Conservation (phyloP, 2,113 vertebrate species). For the Felis chaus region DNA sequence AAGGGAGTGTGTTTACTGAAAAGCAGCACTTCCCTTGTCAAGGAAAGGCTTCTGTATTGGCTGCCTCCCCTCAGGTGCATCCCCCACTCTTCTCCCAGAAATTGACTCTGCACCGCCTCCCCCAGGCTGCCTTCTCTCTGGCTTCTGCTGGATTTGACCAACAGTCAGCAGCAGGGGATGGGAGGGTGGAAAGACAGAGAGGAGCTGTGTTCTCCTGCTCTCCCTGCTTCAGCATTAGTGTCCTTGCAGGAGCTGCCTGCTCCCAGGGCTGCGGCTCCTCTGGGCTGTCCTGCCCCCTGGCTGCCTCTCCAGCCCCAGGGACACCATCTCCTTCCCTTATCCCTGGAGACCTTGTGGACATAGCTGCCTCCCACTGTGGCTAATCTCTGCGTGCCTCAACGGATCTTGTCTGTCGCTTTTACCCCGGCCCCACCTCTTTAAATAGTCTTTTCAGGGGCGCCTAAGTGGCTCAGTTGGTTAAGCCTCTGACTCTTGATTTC, state of each 20-base stretch:
- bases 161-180: background rate
- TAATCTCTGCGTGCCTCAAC: background rate
- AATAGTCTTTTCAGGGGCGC: background rate
- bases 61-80: accelerated
- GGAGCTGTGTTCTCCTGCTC: background rate
- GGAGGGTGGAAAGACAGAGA: background rate
- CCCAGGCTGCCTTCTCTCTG: background rate
- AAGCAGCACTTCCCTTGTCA: background rate
- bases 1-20: background rate
- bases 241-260: background rate
- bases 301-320: background rate
- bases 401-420: background rate
- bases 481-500: no score
- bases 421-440: background rate
- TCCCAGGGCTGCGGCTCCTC: background rate
- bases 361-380: background rate
- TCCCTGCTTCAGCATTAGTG: accelerated
- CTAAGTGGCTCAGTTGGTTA: no score
- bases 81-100: background rate
- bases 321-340: background rate
- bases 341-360: background rate
- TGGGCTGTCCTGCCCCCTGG: no score
- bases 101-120: background rate
- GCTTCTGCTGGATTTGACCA: background rate
- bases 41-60: background rate